Percentiles rank a stretch among this genome's conserved stretches.
Evolutionary conservation across 2,113 vertebrate species (phyloP).

Genomic region (Entomyzon cyanotis): DNA sequence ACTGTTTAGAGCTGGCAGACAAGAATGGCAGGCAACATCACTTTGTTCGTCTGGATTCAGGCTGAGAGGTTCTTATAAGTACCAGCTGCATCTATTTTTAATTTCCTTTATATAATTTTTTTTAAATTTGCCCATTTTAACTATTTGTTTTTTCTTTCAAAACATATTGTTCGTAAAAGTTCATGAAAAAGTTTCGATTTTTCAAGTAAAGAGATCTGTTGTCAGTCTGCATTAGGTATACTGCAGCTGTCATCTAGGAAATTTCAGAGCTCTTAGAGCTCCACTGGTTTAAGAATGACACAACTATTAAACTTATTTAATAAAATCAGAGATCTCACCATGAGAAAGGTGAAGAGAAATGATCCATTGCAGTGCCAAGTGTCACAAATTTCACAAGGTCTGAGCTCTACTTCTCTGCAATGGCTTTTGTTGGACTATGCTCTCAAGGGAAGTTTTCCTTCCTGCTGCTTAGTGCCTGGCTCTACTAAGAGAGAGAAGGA

Average conservation of each 20-base stretch:
- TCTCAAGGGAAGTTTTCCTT: not conserved
- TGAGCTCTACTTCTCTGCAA: not conserved
- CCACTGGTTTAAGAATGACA: not conserved
- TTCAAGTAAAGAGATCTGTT: not conserved
- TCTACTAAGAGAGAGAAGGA: not conserved
- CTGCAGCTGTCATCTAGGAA: not conserved
- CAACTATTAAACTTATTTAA: not conserved
- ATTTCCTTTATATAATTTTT: rapidly evolving
- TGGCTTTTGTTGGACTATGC: not conserved
- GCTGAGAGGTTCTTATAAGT: not conserved
- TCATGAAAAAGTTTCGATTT: not conserved
- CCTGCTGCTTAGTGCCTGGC: not conserved
- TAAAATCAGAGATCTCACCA: not conserved
- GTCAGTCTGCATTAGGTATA: not conserved
- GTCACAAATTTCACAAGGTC: not conserved
- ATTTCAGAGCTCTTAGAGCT: not conserved
- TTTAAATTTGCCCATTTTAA: not conserved
- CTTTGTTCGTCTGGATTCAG: not conserved
- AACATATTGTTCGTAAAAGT: not conserved
- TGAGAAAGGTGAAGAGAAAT: not conserved
- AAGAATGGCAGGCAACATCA: not conserved
- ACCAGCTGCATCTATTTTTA: not conserved
- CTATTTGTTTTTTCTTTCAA: not conserved
- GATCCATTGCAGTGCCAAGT: not conserved
- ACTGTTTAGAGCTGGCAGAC: not conserved